A percentile compares a stretch with the other conserved stretches of the same genome.
Evolutionary conservation across 2,888 invertebrate species (phyloP).

Genomic region (Aphrophora alni): DNA sequence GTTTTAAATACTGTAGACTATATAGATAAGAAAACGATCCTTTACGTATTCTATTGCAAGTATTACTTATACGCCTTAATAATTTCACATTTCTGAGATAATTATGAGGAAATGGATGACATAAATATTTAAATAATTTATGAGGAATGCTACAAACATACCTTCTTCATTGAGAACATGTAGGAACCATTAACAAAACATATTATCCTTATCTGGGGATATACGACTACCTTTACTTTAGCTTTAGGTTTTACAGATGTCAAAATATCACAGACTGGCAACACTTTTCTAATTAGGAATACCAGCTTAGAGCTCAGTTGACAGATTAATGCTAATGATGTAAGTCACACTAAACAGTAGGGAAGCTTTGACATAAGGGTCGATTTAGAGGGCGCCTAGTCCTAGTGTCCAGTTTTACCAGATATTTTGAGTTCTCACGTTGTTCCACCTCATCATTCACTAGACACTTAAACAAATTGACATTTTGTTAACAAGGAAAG

Average conservation of each 20-base stretch:
- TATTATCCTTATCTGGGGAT: neutral
- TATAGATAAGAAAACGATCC: too few species aligned
- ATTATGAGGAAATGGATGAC: too few species aligned
- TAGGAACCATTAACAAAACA: neutral
- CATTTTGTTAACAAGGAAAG: neutral
- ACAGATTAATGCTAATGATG: conserved; percentile 1
- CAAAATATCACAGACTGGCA: neutral
- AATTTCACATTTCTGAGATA: too few species aligned
- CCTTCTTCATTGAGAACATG: too few species aligned
- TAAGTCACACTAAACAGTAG: conserved; percentile 5
- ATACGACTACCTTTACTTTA: neutral
- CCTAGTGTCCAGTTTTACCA: neutral
- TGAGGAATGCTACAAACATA: too few species aligned
- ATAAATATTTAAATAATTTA: too few species aligned
- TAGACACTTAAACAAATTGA: neutral
- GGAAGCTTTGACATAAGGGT: neutral
- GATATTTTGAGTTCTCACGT: conserved; percentile 2
- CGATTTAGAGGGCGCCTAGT: conserved; percentile 1
- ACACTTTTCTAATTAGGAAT: neutral
- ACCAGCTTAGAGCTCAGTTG: neutral
- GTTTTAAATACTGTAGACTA: too few species aligned
- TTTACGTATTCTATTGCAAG: too few species aligned
- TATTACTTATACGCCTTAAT: too few species aligned
- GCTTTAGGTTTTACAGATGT: neutral
- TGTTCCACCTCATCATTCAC: neutral